Evolutionary conservation across 2,888 invertebrate genomes (phyloP).

Genomic region (Prostheceraeus crozeri): DNA sequence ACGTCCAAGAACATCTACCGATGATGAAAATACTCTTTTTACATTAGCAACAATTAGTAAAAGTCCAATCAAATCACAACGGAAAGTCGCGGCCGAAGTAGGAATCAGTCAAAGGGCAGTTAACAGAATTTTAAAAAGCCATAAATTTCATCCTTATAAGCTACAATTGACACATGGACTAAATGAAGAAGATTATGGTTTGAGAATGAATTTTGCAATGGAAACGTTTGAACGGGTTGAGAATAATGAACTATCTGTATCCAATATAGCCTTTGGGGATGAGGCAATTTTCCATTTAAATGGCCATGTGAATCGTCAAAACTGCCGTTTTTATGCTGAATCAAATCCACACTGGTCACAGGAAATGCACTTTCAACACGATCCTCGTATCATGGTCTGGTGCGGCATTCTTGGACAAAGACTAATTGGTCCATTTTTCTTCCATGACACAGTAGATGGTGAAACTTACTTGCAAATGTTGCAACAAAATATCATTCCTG

Average conservation of each 20-base stretch:
- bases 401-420: no score
- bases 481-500: no score
- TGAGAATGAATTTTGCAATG: not conserved
- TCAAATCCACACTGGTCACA: no score
- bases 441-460: no score
- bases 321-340: no score
- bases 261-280: slow-evolving; percentile 25
- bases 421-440: no score
- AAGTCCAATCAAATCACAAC: slow-evolving; percentile 12
- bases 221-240: not conserved
- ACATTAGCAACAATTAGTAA: not conserved
- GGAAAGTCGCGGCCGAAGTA: not conserved
- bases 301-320: no score
- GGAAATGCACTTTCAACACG: no score
- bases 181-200: not conserved
- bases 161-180: not conserved
- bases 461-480: no score
- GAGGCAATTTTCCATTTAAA: slow-evolving; percentile 32
- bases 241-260: not conserved
- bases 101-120: not conserved
- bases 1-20: not conserved
- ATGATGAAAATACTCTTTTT: not conserved
- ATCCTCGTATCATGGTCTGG: no score
- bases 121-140: not conserved
- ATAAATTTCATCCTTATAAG: slow-evolving; percentile 10